Conservation (phyloP, 2,888 invertebrate genomes). For the Ennomos fuscantarius region DNA sequence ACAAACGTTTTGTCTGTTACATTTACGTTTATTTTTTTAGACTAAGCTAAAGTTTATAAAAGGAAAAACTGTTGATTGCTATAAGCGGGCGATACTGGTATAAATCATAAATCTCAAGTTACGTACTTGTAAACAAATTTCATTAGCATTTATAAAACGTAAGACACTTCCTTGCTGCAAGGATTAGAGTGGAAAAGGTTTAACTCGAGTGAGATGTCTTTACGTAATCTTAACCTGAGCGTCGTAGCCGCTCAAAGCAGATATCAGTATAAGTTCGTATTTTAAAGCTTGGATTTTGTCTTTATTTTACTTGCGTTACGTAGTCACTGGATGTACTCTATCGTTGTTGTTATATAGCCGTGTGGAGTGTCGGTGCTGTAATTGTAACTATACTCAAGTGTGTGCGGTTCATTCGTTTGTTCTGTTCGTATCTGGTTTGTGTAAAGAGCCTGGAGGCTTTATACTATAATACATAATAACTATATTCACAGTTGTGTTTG, state of each 20-base stretch:
- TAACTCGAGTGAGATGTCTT: constrained; percentile 24
- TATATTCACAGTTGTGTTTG: no score
- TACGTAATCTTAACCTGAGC: constrained; percentile 24
- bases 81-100: no score
- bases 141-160: no score
- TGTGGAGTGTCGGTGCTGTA: constrained; percentile 19
- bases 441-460: constrained; percentile 23
- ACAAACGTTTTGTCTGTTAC: constrained; percentile 3
- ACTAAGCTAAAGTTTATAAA: no score
- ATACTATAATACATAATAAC: constrained; percentile 4
- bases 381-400: constrained; percentile 22
- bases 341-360: constrained; percentile 17
- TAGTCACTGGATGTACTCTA: constrained; percentile 5
- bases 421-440: constrained; percentile 23
- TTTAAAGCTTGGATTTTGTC: constrained; percentile 24
- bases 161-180: constrained; percentile 10
- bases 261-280: constrained; percentile 14
- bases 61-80: no score
- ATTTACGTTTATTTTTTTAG: no score
- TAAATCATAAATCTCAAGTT: no score
- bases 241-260: constrained; percentile 16
- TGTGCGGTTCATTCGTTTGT: constrained; percentile 29
- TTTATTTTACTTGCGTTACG: constrained; percentile 14
- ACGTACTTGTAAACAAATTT: no score
- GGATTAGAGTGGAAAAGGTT: constrained; percentile 18